Evolutionary conservation across 1,140 invertebrate species (phyloP), one percentile per base, ranked within the genome.

Genomic region (Scylla paramamosain): DNA sequence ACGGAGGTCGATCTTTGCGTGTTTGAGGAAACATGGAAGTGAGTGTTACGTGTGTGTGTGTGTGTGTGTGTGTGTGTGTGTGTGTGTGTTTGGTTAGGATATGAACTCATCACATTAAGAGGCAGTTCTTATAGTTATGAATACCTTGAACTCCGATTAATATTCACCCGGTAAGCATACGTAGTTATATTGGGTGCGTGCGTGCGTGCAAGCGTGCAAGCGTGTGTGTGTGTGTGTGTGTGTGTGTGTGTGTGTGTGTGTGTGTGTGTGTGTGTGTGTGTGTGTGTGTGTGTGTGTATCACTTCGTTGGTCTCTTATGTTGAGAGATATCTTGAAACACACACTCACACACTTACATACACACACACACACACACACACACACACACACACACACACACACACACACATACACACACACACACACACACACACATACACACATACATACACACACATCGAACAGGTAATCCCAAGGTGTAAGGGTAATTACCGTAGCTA

Each of bases 351-450:
- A 89, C 87, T 45, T 32, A 89, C 87, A 89, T 32, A 89, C 87
- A 89, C 87, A 89, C 87, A 89, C 87, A 89, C 39, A 89, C 87
- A 89, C 87, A 89, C 87, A 89, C 87, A 89, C 87, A 89, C 87
- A 89, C 87, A 89, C 87, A 48, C 39, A 48, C 87, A 89, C 87
- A 89, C 87, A 48, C 87, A 89, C 39, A 89, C 87, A 89, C 87
- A 89, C 87, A 89, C 87, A 89, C 87, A 89, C 39, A 89, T 39
- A 89, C 87, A 89, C 87, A 89, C 87, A 89, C 87, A 89, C 39
- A 89, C 39, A 89, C 87, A 89, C 87, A 89, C 87, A 89, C 87
- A 89, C 87, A 89, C 87, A 89, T 39, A 89, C 87, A 89, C 39
- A 89, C 45, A 89, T 39, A 89, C 45, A 48, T 39, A 46, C 87